These are phyloP conservation scores for Tenthredo notha DNA, from an alignment of 2,888 invertebrate species.

Conservation along the genomic window DNA sequence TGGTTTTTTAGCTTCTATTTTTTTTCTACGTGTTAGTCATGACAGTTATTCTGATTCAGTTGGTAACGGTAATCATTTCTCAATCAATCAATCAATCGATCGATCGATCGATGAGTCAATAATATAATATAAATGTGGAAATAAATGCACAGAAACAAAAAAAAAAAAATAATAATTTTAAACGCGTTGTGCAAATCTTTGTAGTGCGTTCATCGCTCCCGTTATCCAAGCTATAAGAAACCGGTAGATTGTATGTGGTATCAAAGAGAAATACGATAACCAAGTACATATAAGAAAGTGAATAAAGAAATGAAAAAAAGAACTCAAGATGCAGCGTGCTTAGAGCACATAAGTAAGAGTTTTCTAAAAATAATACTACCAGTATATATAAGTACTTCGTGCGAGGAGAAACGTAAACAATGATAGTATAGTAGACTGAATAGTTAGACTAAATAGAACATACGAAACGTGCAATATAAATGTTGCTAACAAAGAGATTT, in stretches of 20 bases:
- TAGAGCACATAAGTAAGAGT: neutral
- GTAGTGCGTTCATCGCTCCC: constrained; percentile 7
- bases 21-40: neutral
- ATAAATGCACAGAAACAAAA: neutral
- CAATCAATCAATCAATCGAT: neutral
- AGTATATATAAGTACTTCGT: constrained; percentile 19
- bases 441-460: neutral
- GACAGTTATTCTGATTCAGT: neutral
- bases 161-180: too few relatives aligned
- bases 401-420: constrained; percentile 22
- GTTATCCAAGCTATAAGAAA: neutral
- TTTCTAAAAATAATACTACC: neutral
- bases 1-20: neutral
- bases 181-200: neutral
- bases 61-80: neutral
- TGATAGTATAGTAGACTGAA: neutral
- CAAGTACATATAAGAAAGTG: neutral
- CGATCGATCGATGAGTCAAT: neutral
- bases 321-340: constrained; percentile 42
- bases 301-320: neutral
- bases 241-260: neutral
- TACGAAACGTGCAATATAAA: constrained; percentile 33
- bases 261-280: neutral
- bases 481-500: constrained; percentile 32
- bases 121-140: neutral